Conservation (phyloP, 1,140 invertebrate species). For the Brachystomella parvula region DNA sequence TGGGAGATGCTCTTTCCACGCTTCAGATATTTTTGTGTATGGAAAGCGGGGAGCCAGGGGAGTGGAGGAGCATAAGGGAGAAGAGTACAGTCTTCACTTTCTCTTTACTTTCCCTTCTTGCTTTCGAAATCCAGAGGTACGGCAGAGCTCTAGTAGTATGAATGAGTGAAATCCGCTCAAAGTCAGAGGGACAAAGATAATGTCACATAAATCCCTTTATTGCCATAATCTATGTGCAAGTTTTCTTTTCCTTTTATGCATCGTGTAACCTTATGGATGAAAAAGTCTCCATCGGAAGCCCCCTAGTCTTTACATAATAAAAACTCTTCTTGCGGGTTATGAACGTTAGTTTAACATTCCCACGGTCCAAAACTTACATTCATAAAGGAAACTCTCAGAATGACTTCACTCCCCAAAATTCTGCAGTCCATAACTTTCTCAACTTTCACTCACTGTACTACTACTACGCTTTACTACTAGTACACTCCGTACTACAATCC, state of each 20-base stretch:
- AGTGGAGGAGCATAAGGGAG: background rate
- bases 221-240: conserved; percentile 33
- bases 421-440: background rate
- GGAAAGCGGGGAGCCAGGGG: background rate
- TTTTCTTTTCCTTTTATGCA: conserved; percentile 27
- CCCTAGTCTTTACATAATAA: background rate
- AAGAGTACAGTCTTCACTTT: background rate
- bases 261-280: conserved; percentile 11
- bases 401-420: background rate
- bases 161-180: conserved; percentile 35
- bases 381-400: background rate
- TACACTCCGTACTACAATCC: too few relatives aligned
- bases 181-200: conserved; percentile 37
- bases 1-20: conserved; percentile 6
- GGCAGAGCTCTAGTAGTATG: conserved; percentile 10
- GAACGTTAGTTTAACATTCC: background rate
- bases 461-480: too few relatives aligned
- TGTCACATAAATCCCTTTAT: conserved; percentile 38
- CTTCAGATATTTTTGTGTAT: conserved; percentile 9
- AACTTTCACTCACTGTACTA: background rate
- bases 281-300: background rate
- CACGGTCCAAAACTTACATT: background rate
- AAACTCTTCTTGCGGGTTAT: background rate
- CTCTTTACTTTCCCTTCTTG: background rate
- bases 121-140: background rate